Evolutionary conservation across 1,140 invertebrate species (phyloP).

Genomic region (Nasonia giraulti): DNA sequence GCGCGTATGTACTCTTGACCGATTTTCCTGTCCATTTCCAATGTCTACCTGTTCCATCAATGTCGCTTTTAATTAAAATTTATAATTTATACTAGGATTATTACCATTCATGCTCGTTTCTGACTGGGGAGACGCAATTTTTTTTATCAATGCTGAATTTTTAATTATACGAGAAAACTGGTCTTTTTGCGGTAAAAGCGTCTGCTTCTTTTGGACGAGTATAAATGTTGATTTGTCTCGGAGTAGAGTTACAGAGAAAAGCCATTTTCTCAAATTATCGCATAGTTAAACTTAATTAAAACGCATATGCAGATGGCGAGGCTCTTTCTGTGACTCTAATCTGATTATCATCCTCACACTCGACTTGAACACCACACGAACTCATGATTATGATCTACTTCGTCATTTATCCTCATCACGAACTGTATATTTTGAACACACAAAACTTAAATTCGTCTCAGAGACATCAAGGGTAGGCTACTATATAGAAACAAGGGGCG

Average conservation of each 20-base stretch:
- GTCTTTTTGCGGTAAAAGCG: neutral
- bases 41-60: slow-evolving; percentile 1
- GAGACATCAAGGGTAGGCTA: neutral
- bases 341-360: slow-evolving; percentile 2
- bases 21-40: slow-evolving; percentile 1
- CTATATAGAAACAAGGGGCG: neutral
- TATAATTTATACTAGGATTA: slow-evolving; percentile 25
- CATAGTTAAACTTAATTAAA: neutral
- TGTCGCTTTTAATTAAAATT: slow-evolving; percentile 33
- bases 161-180: neutral
- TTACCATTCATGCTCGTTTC: neutral
- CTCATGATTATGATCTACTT: neutral
- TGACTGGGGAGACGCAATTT: slow-evolving; percentile 32
- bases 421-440: neutral
- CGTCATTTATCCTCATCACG: neutral
- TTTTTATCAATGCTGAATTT: neutral
- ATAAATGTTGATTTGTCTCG: slow-evolving; percentile 14
- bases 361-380: neutral
- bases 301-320: neutral
- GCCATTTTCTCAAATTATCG: neutral
- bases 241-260: slow-evolving; percentile 23
- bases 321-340: slow-evolving; percentile 3
- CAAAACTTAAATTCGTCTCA: neutral
- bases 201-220: slow-evolving; percentile 24
- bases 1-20: neutral